Evolutionary conservation across 2,113 vertebrate species (phyloP).

Genomic region (Archilochus colubris): DNA sequence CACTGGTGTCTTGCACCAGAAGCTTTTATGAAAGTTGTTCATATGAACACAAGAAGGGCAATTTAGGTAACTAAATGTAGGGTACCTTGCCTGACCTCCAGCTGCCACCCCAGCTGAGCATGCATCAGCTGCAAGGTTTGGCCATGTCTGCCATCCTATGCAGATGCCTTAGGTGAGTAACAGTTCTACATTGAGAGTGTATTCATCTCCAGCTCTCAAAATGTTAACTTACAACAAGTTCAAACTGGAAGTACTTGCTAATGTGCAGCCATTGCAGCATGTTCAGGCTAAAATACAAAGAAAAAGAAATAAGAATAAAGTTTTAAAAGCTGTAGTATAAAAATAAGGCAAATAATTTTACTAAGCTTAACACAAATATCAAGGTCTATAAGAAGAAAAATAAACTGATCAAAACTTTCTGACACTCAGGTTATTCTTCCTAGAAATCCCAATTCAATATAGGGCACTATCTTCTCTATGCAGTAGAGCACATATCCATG

Average conservation of each 20-base stretch:
- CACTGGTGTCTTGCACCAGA: background rate
- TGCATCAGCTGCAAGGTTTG: rapidly evolving
- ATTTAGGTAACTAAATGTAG: background rate
- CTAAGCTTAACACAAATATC: background rate
- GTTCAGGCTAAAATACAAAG: background rate
- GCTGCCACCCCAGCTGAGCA: background rate
- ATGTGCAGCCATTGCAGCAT: background rate
- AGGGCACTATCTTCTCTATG: background rate
- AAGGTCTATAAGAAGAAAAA: background rate
- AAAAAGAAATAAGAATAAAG: background rate
- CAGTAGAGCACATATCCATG: rapidly evolving
- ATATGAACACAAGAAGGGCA: background rate
- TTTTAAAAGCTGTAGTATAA: background rate
- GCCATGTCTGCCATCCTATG: background rate
- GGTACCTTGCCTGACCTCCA: background rate
- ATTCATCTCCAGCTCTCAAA: background rate
- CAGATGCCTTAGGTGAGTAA: background rate
- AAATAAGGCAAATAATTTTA: background rate
- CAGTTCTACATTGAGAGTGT: background rate
- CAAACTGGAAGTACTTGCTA: background rate
- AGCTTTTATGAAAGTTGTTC: background rate
- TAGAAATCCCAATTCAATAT: background rate
- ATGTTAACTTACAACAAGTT: background rate
- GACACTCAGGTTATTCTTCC: background rate
- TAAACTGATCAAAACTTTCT: background rate